Conservation (phyloP, 2,797 vertebrate species). For the Hippopotamyrus pictus region DNA sequence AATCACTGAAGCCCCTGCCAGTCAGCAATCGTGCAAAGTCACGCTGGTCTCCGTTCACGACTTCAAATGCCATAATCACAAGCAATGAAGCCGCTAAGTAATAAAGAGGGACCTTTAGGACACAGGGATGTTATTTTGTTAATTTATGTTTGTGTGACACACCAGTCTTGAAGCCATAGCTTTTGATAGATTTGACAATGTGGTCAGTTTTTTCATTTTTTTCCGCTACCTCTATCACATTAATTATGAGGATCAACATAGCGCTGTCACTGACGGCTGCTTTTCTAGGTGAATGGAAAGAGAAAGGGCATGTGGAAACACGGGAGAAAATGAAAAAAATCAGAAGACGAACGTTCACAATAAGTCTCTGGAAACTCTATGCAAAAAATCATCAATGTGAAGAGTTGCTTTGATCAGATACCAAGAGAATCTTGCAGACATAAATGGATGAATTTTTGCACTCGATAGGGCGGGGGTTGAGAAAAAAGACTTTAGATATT, state of each 20-base stretch:
- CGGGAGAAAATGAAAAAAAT: slow-evolving; percentile 38
- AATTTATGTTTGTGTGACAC: neutral
- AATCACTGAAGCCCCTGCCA: neutral
- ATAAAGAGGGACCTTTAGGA: neutral
- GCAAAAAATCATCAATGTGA: slow-evolving; percentile 41
- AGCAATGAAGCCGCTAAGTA: neutral
- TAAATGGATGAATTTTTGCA: slow-evolving; percentile 16
- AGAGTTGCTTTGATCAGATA: slow-evolving; percentile 51
- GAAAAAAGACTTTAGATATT: slow-evolving; percentile 14
- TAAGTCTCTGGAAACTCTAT: slow-evolving; percentile 38
- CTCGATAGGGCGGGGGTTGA: neutral
- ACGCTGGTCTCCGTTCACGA: neutral
- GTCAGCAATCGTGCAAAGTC: neutral
- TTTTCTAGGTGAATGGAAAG: slow-evolving; percentile 41
- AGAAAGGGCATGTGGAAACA: slow-evolving; percentile 36
- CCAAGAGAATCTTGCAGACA: slow-evolving; percentile 44
- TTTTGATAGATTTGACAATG: neutral
- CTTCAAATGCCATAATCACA: neutral
- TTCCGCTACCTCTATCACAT: neutral
- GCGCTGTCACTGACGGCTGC: slow-evolving; percentile 34
- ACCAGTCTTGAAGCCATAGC: neutral
- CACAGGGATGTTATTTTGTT: neutral
- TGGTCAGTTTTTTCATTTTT: neutral
- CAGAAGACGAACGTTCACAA: slow-evolving; percentile 55
- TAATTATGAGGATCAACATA: slow-evolving; percentile 16